Conservation (phyloP, 2,888 invertebrate genomes). For the Tenodera sinensis region DNA sequence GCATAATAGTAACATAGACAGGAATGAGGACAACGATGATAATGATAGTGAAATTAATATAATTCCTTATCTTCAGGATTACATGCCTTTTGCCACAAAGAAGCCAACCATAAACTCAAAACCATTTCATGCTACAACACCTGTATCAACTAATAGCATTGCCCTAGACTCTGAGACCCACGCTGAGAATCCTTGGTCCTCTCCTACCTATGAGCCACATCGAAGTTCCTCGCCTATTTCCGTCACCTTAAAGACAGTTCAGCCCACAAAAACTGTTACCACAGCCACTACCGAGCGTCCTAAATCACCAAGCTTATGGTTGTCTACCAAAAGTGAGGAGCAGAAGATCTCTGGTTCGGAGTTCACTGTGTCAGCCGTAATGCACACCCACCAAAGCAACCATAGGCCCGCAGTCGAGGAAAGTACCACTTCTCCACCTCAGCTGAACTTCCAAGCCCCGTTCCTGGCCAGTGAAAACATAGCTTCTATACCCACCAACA, state of each 20-base stretch:
- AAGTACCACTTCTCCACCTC: conserved; percentile 18
- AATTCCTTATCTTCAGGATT: conserved; percentile 49
- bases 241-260: conserved; percentile 27
- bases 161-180: not conserved
- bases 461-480: conserved; percentile 56
- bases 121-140: not conserved
- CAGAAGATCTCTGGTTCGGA: conserved; percentile 36
- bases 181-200: conserved; percentile 1
- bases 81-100: conserved; percentile 44
- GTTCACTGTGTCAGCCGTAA: conserved; percentile 45
- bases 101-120: conserved; percentile 37
- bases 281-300: conserved; percentile 17
- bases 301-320: conserved; percentile 33
- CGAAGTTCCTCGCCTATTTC: conserved; percentile 20
- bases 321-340: not conserved
- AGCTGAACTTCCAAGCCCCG: conserved; percentile 33
- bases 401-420: conserved; percentile 12
- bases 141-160: not conserved
- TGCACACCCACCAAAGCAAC: conserved; percentile 43
- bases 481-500: conserved; percentile 51
- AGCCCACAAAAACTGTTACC: not conserved
- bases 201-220: not conserved
- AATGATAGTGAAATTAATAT: conserved; percentile 44
- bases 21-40: not conserved
- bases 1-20: conserved; percentile 3